Evolutionary conservation across 2,888 invertebrate genomes (phyloP).

Genomic region (Ormyrus nitidulus): DNA sequence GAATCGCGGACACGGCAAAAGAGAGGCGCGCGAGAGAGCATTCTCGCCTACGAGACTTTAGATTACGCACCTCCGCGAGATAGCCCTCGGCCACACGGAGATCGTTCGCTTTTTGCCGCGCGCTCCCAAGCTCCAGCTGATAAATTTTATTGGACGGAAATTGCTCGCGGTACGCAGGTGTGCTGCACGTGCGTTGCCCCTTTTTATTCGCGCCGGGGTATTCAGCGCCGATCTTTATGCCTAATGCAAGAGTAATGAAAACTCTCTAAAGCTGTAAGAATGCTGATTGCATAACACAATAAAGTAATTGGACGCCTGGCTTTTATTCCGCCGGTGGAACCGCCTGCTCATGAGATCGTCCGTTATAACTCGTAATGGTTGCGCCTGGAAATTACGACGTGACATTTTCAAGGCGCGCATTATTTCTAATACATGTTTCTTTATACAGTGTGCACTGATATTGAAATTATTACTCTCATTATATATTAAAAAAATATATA

Average conservation of each 20-base stretch:
- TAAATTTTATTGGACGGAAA: slow-evolving; percentile 54
- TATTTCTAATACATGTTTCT: too few relatives aligned
- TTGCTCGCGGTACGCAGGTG: slow-evolving; percentile 18
- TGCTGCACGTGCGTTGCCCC: too few relatives aligned
- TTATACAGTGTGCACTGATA: too few relatives aligned
- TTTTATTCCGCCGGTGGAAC: slow-evolving; percentile 8
- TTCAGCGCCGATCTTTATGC: slow-evolving; percentile 37
- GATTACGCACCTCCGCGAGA: slow-evolving; percentile 29
- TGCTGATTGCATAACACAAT: slow-evolving; percentile 39
- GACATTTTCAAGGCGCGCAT: too few relatives aligned
- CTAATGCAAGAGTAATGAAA: slow-evolving; percentile 43
- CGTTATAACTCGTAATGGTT: too few relatives aligned
- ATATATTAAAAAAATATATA: too few relatives aligned
- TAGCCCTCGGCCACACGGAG: slow-evolving; percentile 11
- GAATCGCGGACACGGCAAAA: slow-evolving; percentile 53
- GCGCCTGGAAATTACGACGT: too few relatives aligned
- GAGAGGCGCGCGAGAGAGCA: slow-evolving; percentile 3
- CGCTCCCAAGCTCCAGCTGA: slow-evolving; percentile 21
- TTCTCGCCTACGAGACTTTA: slow-evolving; percentile 37
- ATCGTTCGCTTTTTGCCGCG: too few relatives aligned
- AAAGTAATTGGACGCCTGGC: slow-evolving; percentile 31
- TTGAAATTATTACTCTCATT: too few relatives aligned
- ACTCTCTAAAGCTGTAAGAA: neutral
- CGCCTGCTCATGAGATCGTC: neutral
- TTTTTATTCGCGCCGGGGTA: neutral